phyloP scores from a whole-genome alignment of 2,797 vertebrate genomes.

The Thaleichthys pacificus region DNA sequence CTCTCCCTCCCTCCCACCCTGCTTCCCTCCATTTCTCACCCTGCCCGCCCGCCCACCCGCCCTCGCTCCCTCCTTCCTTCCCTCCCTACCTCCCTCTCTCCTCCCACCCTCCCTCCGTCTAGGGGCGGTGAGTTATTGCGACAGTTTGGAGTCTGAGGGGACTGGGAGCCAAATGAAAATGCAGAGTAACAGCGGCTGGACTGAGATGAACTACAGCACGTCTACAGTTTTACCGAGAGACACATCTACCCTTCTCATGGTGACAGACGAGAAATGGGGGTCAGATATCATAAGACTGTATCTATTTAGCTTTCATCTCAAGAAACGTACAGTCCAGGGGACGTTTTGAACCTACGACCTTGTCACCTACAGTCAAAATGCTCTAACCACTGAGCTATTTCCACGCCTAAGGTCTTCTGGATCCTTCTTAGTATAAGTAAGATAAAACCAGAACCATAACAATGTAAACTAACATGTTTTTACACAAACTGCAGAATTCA shows the following conservation, averaged over 20 bases:
- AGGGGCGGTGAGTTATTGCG: not conserved
- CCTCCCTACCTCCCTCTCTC: constrained; percentile 10
- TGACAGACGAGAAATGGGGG: not conserved
- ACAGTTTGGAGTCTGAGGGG: not conserved
- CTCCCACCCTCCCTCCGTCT: constrained; percentile 1
- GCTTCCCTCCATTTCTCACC: constrained; percentile 15
- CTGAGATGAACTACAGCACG: not conserved
- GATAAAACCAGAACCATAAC: constrained; percentile 21
- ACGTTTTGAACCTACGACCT: too few species aligned
- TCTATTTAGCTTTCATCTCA: too few species aligned
- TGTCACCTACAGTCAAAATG: too few species aligned
- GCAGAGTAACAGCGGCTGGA: not conserved
- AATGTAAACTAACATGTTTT: constrained; percentile 31
- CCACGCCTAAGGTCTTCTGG: not conserved
- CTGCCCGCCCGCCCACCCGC: not conserved
- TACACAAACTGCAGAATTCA: constrained; percentile 3
- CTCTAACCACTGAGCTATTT: too few species aligned
- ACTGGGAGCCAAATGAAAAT: constrained; percentile 2
- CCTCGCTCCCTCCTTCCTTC: not conserved
- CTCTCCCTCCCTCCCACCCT: constrained; percentile 23
- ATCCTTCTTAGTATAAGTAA: constrained; percentile 50
- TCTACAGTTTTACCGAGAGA: not conserved
- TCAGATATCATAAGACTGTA: not conserved
- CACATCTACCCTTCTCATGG: not conserved
- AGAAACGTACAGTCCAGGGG: too few species aligned